phyloP scores from a whole-genome alignment of 2,113 vertebrate species.

The Saccopteryx bilineata region DNA sequence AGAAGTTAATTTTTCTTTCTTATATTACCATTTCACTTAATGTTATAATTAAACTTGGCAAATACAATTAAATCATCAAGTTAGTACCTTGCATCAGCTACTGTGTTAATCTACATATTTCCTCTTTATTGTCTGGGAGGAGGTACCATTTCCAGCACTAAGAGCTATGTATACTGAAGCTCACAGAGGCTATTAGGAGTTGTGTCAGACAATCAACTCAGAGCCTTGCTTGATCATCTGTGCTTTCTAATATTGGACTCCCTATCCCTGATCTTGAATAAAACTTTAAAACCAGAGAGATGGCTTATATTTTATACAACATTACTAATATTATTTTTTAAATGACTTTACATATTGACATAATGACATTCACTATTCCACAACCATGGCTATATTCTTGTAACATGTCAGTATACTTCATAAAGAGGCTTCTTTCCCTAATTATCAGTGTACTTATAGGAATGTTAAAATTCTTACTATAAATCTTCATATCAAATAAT shows the following conservation, averaged over 20 bases:
- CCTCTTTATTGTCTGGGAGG: background rate
- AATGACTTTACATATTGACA: background rate
- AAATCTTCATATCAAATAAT: background rate
- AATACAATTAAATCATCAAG: background rate
- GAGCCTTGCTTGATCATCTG: background rate
- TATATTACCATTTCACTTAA: background rate
- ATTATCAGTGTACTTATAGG: background rate
- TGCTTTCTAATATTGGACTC: background rate
- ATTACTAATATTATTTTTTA: background rate
- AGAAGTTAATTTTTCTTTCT: background rate
- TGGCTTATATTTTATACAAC: background rate
- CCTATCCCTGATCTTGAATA: background rate
- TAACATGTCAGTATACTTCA: background rate
- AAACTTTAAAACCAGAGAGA: slow-evolving; percentile 20
- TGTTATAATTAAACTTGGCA: background rate
- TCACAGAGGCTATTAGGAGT: background rate
- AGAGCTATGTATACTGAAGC: background rate
- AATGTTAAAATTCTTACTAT: background rate
- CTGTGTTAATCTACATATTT: background rate
- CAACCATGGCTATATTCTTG: background rate
- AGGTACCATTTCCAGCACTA: background rate
- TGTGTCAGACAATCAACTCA: background rate
- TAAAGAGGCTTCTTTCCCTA: background rate
- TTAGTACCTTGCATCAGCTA: background rate
- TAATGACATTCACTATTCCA: background rate